These are phyloP conservation scores for Trichogramma dendrolimi DNA, from an alignment of 2,888 invertebrate genomes.

Conservation along the genomic window DNA sequence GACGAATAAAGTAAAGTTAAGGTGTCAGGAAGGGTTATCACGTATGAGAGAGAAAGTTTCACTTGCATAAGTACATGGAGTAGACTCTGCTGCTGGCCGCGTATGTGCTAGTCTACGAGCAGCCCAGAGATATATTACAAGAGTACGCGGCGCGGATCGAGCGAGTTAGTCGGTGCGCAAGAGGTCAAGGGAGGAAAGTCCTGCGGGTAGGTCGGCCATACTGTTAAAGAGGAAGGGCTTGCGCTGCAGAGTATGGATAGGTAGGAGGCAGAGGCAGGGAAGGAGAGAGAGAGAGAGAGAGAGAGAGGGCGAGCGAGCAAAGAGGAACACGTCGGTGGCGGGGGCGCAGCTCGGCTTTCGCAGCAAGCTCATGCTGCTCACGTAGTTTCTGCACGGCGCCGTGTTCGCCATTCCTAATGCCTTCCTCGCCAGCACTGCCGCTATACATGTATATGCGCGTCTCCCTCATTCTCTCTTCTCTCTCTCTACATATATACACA, in stretches of 20 bases:
- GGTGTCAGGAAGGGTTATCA: no score
- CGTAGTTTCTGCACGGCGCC: slow-evolving; percentile 60
- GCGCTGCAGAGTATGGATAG: no score
- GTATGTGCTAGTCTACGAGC: no score
- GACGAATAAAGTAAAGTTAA: no score
- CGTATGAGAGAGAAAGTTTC: no score
- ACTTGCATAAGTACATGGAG: no score
- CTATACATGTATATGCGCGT: not conserved
- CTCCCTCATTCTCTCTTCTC: no score
- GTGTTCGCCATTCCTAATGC: slow-evolving; percentile 62
- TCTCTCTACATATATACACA: no score
- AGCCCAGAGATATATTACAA: no score
- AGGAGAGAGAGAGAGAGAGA: slow-evolving; percentile 34
- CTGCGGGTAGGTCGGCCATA: slow-evolving; percentile 37
- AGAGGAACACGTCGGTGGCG: slow-evolving; percentile 23
- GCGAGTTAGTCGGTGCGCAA: not conserved
- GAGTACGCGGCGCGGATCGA: no score
- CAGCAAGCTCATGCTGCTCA: slow-evolving; percentile 54
- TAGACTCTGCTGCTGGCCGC: no score
- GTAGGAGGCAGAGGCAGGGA: slow-evolving; percentile 29
- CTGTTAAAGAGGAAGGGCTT: slow-evolving; percentile 32
- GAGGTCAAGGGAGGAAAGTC: slow-evolving; percentile 33
- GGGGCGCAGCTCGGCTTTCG: slow-evolving; percentile 41
- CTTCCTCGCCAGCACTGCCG: slow-evolving; percentile 41
- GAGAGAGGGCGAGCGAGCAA: slow-evolving; percentile 46